Base-by-base conservation (phyloP, 2,797 vertebrate genomes). In the Bovichtus variegatus region DNA sequence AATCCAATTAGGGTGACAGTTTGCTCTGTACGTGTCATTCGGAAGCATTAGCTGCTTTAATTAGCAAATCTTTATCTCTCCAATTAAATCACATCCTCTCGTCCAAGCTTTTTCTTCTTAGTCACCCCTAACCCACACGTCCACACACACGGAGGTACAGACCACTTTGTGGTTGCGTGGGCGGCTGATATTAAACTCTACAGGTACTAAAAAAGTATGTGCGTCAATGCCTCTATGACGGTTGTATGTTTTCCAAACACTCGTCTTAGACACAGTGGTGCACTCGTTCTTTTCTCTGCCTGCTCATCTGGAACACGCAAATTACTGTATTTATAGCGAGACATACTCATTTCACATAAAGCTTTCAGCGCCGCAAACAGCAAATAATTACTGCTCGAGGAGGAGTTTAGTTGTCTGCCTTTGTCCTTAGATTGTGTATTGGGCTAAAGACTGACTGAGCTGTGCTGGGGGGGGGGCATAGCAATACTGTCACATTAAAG, bases 121-220 rank as follows among this genome's bases (percentile, higher is more conserved):
- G 46, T 43, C 51, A 36, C 11, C 18, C 27, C 1, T 31, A 15
- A 25, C 41, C 3, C 40, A 1, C 50, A 19, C 2, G 23, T 21
- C 36, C 66, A 55, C 50, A 38, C n/a, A 23, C 51, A 50, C 43
- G 36, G 12, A 53, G 16, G 25, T 27, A 60, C 47, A 62, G 40
- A 43, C 34, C 47, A 50, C 66, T 78, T 66, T 54, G 21, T 49
- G 49, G 11, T 31, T 43, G 69, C 18, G 70, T 87, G 65, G 87
- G 81, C 25, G 60, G 61, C 71, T 57, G 40, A 89, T 88, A 89
- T 93, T 91, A 88, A 88, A 90, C 86, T 86, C 70, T 58, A 38
- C 80, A 87, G 83, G 78, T 85, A 84, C 57, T 61, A 43, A 73
- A 80, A n/a, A 61, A 71, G n/a, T 44, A 21, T 51, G 29, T 61